Percentiles rank a stretch among this genome's conserved stretches.
Conservation (phyloP, 1,140 invertebrate genomes). For the Trinorchestia longiramus region DNA sequence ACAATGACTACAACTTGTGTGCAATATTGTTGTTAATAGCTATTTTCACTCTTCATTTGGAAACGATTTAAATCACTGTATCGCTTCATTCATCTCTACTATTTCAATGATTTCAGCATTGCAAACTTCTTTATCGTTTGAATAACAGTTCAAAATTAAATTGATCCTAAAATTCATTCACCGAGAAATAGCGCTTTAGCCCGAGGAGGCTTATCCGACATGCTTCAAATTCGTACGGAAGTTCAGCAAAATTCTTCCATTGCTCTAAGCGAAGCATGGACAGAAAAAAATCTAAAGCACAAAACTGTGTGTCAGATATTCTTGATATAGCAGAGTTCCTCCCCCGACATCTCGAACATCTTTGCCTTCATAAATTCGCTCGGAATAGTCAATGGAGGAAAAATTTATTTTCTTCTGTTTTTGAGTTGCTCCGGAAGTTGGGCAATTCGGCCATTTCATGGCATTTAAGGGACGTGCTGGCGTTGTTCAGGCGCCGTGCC, state of each 20-base stretch:
- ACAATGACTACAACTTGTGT: no score
- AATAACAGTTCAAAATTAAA: not conserved
- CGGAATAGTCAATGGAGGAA: constrained; percentile 42
- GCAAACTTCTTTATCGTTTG: not conserved
- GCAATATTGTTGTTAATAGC: no score
- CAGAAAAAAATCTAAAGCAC: not conserved
- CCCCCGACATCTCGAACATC: constrained; percentile 42
- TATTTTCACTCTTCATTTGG: no score
- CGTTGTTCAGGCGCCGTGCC: not conserved
- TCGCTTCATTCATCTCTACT: no score
- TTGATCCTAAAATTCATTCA: no score
- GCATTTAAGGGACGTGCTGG: not conserved
- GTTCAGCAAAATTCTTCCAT: not conserved
- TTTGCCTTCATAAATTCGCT: constrained; percentile 45
- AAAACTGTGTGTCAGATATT: constrained; percentile 26
- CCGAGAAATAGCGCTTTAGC: no score
- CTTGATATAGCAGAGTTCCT: constrained; percentile 20
- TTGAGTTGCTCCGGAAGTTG: not conserved
- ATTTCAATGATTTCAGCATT: not conserved
- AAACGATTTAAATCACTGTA: no score
- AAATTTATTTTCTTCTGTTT: constrained; percentile 45
- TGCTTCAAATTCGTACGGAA: not conserved
- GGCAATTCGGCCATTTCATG: not conserved
- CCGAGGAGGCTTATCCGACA: not conserved
- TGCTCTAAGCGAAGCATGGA: not conserved